Conservation (phyloP, 2,113 vertebrate species). For the Burhinus bistriatus region DNA sequence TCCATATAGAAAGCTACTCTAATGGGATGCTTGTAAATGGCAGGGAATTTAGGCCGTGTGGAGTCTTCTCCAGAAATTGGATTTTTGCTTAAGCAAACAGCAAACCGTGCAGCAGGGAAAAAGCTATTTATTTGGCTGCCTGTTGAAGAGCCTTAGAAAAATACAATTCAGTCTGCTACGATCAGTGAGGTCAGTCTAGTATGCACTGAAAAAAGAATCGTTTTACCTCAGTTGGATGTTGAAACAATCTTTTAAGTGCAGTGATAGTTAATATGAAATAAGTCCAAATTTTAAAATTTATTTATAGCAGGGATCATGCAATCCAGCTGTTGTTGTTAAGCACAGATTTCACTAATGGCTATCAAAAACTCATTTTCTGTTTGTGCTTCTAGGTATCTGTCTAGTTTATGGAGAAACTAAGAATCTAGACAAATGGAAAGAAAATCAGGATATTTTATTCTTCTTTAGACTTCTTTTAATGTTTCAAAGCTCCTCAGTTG, state of each 20-base stretch:
- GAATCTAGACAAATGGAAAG: background rate
- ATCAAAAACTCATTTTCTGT: background rate
- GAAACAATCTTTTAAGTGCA: background rate
- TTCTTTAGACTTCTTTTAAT: background rate
- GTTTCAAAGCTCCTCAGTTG: background rate
- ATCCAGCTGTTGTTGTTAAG: background rate
- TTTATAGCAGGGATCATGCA: background rate
- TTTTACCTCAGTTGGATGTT: conserved; percentile 24
- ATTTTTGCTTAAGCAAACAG: conserved; percentile 80
- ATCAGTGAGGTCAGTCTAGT: conserved; percentile 49
- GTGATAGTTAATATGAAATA: conserved; percentile 16
- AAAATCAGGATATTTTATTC: background rate
- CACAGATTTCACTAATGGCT: background rate
- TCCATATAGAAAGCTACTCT: conserved; percentile 79
- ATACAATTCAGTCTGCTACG: conserved; percentile 54
- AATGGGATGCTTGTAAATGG: conserved; percentile 78
- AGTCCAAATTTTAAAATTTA: background rate
- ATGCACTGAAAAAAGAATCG: conserved; percentile 24
- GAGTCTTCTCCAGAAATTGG: conserved; percentile 80
- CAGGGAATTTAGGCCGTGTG: conserved; percentile 73
- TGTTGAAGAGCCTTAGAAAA: conserved; percentile 70
- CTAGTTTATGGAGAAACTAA: background rate
- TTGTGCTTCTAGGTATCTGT: background rate
- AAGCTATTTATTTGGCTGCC: conserved; percentile 76
- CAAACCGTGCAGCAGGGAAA: conserved; percentile 70